These are phyloP conservation scores for Morus bassanus DNA, from an alignment of 2,797 vertebrate species.

Conservation along the genomic window DNA sequence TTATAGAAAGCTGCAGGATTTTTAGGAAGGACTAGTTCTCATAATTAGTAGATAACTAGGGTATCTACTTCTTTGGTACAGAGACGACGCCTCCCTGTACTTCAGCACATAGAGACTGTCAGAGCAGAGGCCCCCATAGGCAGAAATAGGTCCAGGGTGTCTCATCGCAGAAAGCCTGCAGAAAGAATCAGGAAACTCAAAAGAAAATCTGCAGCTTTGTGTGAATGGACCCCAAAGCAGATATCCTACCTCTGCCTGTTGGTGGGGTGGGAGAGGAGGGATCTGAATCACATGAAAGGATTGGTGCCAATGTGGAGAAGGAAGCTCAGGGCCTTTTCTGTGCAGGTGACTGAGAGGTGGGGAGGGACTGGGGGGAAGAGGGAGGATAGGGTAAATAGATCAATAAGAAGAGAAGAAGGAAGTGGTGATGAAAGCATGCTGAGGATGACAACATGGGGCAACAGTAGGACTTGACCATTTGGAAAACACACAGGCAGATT, in stretches of 20 bases:
- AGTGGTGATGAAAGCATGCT: background rate
- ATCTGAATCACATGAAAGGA: background rate
- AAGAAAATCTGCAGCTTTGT: background rate
- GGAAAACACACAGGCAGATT: background rate
- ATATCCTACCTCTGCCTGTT: background rate
- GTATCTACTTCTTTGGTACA: background rate
- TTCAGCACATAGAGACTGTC: background rate
- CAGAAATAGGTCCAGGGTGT: background rate
- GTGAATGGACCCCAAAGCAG: background rate
- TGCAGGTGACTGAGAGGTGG: background rate
- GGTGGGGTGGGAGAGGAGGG: background rate
- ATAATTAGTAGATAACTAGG: background rate
- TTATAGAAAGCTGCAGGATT: background rate
- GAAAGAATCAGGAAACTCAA: background rate
- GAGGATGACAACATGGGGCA: background rate
- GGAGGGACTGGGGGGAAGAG: background rate
- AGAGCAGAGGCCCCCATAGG: background rate
- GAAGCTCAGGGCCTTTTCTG: background rate
- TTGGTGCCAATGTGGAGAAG: background rate
- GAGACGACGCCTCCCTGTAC: background rate
- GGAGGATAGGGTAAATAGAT: background rate
- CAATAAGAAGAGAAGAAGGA: background rate
- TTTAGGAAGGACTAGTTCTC: background rate
- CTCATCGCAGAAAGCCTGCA: background rate
- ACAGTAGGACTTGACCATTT: background rate